phyloP scores from a whole-genome alignment of 2,797 vertebrate species.

The Pangasius macronema region DNA sequence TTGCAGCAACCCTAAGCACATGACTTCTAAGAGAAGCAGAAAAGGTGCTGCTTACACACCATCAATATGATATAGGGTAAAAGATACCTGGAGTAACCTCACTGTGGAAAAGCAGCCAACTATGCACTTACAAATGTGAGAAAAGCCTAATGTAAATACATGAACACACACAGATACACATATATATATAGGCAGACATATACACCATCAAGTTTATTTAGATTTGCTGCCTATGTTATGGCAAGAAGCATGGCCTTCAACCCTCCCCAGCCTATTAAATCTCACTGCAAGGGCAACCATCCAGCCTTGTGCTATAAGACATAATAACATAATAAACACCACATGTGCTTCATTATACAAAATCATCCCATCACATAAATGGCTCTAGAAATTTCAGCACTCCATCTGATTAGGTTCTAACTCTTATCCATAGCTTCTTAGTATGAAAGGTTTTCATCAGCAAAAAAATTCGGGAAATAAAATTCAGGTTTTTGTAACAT shows the following conservation, averaged over 20 bases:
- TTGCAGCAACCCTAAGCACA: constrained; percentile 2
- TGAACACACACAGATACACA: constrained; percentile 17
- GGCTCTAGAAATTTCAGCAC: constrained; percentile 11
- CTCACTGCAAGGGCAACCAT: constrained; percentile 14
- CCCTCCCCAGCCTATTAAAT: constrained; percentile 30
- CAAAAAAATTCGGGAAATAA: background rate
- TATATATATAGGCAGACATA: constrained; percentile 33
- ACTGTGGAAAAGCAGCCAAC: constrained; percentile 38
- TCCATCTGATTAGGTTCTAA: background rate
- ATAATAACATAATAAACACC: constrained; percentile 24
- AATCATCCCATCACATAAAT: background rate
- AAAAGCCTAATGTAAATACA: constrained; percentile 41
- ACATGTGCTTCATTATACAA: constrained; percentile 2
- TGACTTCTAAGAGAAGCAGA: background rate
- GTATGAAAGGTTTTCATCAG: background rate
- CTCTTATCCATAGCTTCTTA: background rate
- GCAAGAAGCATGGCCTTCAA: constrained; percentile 24
- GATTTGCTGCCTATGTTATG: constrained; percentile 30
- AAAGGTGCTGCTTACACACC: background rate
- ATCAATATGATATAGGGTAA: background rate
- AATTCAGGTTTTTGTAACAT: background rate
- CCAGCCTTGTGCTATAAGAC: constrained; percentile 21
- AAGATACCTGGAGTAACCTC: constrained; percentile 56
- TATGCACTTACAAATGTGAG: constrained; percentile 58
- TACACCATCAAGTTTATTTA: constrained; percentile 32